Conservation (phyloP, 2,797 vertebrate species). For the Helostoma temminkii region DNA sequence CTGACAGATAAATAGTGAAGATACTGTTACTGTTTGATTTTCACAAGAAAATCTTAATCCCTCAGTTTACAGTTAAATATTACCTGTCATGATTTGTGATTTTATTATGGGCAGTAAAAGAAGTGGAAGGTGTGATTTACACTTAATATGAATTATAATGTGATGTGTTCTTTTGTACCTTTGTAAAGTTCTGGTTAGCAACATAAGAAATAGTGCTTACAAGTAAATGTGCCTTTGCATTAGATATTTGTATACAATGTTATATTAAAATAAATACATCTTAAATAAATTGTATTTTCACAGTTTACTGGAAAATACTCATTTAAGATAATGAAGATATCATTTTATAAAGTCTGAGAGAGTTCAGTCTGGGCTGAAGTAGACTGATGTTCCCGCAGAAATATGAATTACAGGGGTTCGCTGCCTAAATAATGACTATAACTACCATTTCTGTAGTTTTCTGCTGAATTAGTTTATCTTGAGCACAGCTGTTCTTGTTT, state of each 20-base stretch:
- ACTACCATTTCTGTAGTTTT: too few species aligned
- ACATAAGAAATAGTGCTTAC: not conserved
- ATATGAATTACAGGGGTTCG: too few species aligned
- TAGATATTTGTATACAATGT: constrained; percentile 11
- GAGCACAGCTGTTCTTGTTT: too few species aligned
- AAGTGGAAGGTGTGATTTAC: not conserved
- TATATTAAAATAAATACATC: constrained; percentile 4
- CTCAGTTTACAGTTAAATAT: not conserved
- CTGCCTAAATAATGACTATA: too few species aligned
- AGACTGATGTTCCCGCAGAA: too few species aligned
- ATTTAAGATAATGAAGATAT: too few species aligned
- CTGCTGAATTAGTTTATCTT: too few species aligned
- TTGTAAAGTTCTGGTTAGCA: constrained; percentile 23
- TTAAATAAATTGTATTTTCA: constrained; percentile 26
- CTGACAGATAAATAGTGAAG: not conserved
- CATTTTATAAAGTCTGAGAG: too few species aligned
- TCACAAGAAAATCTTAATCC: constrained; percentile 6
- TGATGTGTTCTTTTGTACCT: constrained; percentile 15
- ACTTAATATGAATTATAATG: constrained; percentile 6
- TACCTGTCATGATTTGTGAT: not conserved
- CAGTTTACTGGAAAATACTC: not conserved
- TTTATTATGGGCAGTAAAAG: constrained; percentile 4
- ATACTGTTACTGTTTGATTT: constrained; percentile 1
- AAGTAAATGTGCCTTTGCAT: constrained; percentile 35
- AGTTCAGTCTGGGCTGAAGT: too few species aligned